Evolutionary conservation across 2,113 vertebrate genomes (phyloP), one percentile per base, ranked within the genome.

Genomic region (Tichodroma muraria): DNA sequence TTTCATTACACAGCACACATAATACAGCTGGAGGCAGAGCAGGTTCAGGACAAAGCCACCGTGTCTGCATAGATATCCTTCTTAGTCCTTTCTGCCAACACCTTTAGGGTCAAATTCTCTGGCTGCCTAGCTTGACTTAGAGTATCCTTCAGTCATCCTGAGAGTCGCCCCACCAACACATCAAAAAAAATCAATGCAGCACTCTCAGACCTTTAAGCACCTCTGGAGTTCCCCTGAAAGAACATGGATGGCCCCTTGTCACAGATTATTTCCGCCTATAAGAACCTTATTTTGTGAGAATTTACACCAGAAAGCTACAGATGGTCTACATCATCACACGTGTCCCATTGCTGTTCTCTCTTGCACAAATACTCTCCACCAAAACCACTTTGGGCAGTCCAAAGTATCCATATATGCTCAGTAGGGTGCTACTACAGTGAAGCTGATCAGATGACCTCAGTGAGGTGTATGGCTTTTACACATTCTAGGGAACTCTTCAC

Each of bases 71-170:
- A 45, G 66, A 73, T 78, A 70, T 47, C 56, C 15, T 59, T 63
- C 47, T 69, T 61, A 42, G 25, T 38, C 33, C 27, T 80, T 90
- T 66, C 60, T 88, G 64, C 24, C 71, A 94, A 15, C 23, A 70
- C 16, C 45, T 77, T 54, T 18, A 12, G 64, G 19, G 30, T 50
- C 35, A 83, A 70, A 63, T 45, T 66, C 38, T 71, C 31, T 77
- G 15, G 16, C 68, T 63, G 23, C 38, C n/a, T 79, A 33, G 8
- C 11, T 73, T 84, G 13, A 30, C 54, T 80, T 65, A 42, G 19
- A 50, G n/a, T 18, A 76, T 56, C 11, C 2, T 0, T 31, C 5
- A 40, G 22, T 6, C 49, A 85, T 25, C 19, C 3, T 2, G 2
- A 61, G 6, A 33, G 8, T 15, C 16, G 6, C 12, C 28, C 6